Evolutionary conservation across 2,113 vertebrate genomes (phyloP).

Genomic region (Oreochromis spilurus): DNA sequence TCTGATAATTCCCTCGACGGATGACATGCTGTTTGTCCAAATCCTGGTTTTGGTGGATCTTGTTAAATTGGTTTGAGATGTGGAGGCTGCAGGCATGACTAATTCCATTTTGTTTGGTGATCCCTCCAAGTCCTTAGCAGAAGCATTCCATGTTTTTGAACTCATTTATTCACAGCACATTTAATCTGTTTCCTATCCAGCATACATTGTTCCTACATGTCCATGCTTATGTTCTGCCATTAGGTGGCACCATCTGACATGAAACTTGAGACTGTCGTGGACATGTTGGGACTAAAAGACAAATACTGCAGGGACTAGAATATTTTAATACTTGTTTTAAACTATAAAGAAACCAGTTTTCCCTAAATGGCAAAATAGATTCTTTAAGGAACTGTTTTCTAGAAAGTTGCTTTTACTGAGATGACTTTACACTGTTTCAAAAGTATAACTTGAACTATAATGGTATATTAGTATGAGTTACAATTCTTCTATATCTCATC

Average conservation of each 20-base stretch:
- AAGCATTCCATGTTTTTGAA: not conserved
- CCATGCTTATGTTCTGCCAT: not conserved
- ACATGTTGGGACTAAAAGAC: not conserved
- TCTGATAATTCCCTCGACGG: not conserved
- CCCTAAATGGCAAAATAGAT: accelerated
- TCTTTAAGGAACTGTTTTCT: not conserved
- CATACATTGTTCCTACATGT: accelerated
- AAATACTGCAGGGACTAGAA: accelerated
- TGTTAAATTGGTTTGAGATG: not conserved
- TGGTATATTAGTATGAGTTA: not conserved
- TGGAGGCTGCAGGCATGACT: not conserved
- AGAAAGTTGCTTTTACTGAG: not conserved
- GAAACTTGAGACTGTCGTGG: not conserved
- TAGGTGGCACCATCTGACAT: not conserved
- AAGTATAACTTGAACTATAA: not conserved
- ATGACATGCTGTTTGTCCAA: not conserved
- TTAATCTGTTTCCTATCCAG: not conserved
- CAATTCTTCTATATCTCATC: not conserved
- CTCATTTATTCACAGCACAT: not conserved
- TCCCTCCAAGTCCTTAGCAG: accelerated
- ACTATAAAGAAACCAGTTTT: accelerated
- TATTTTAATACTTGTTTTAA: not conserved
- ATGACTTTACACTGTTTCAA: accelerated
- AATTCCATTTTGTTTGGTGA: not conserved
- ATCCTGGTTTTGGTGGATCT: accelerated